These are phyloP conservation scores for Centruroides sculpturatus DNA, from an alignment of 1,140 invertebrate genomes.

Conservation along the genomic window DNA sequence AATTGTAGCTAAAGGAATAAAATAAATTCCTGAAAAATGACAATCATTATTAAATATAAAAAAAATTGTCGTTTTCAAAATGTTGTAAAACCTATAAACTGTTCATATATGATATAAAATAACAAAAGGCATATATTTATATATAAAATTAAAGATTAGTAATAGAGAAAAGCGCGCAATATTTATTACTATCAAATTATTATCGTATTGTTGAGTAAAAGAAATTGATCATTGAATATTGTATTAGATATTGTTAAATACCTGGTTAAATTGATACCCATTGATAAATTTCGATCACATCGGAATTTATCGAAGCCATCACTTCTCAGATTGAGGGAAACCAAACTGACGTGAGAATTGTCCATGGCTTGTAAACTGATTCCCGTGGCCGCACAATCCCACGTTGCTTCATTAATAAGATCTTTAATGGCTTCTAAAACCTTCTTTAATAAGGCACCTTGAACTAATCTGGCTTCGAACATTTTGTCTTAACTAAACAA, in stretches of 20 bases:
- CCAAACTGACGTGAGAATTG: conserved; percentile 94
- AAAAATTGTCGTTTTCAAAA: too few relatives aligned
- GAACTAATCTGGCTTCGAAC: conserved; percentile 92
- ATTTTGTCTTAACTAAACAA: conserved; percentile 40
- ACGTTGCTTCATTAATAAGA: conserved; percentile 92
- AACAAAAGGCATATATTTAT: too few relatives aligned
- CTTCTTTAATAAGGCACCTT: conserved; percentile 87
- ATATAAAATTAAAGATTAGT: too few relatives aligned
- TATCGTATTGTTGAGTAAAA: too few relatives aligned
- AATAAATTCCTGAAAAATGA: too few relatives aligned
- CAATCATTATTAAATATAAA: too few relatives aligned
- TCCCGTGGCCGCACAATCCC: conserved; percentile 93
- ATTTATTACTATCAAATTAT: too few relatives aligned
- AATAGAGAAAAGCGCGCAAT: too few relatives aligned
- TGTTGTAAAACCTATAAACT: too few relatives aligned
- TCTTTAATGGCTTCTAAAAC: conserved; percentile 97
- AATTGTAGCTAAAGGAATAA: too few relatives aligned
- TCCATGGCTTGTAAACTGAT: conserved; percentile 99
- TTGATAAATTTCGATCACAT: conserved; percentile 93
- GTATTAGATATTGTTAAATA: conserved; percentile 25
- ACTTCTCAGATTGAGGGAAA: conserved; percentile 77
- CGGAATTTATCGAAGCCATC: conserved; percentile 98
- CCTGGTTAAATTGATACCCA: conserved; percentile 92
- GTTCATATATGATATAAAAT: too few relatives aligned
- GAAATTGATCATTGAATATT: too few relatives aligned